These are phyloP conservation scores for Acrobasis consociella DNA, from an alignment of 2,888 invertebrate species.

Conservation along the genomic window DNA sequence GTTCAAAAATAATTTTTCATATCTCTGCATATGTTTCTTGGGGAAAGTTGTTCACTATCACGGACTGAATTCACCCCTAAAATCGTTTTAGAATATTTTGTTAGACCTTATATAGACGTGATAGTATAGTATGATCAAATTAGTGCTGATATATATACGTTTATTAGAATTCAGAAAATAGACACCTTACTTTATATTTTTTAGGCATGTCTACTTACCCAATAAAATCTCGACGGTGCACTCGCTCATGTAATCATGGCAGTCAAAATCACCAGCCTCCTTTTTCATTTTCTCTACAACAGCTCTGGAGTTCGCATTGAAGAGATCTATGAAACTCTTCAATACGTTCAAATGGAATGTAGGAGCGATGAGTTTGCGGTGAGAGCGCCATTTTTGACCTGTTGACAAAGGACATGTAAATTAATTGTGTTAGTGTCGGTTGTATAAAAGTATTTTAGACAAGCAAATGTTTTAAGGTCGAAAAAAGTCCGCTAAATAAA, in stretches of 20 bases:
- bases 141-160: too few species aligned
- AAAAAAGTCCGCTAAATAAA: too few species aligned
- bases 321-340: constrained; percentile 92
- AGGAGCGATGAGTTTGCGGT: constrained; percentile 93
- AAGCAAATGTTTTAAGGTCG: too few species aligned
- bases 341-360: constrained; percentile 94
- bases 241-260: constrained; percentile 93
- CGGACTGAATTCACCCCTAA: too few species aligned
- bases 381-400: constrained; percentile 93
- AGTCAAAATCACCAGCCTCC: constrained; percentile 88
- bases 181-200: neutral
- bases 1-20: too few species aligned
- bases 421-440: neutral
- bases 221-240: constrained; percentile 91
- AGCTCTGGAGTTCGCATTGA: constrained; percentile 90
- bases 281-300: constrained; percentile 88
- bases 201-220: constrained; percentile 73
- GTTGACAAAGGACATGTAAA: constrained; percentile 17
- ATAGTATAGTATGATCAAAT: too few species aligned
- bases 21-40: too few species aligned
- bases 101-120: too few species aligned
- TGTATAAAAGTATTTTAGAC: too few species aligned
- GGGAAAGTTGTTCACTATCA: too few species aligned
- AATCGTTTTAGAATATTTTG: too few species aligned
- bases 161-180: constrained; percentile 8